These are phyloP conservation scores for Parasteatoda lunata DNA, from an alignment of 2,888 invertebrate genomes.

Conservation along the genomic window DNA sequence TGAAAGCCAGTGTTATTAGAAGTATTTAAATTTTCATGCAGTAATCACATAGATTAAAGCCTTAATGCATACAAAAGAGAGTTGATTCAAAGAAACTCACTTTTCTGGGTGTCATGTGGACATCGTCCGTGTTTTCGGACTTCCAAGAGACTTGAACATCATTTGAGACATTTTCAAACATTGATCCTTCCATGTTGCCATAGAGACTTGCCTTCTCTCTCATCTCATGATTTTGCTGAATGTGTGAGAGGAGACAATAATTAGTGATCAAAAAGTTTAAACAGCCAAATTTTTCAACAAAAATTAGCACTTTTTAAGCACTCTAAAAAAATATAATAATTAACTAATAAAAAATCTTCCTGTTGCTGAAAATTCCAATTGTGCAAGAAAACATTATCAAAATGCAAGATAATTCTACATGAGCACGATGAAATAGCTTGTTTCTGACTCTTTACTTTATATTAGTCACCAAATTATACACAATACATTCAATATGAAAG, in stretches of 20 bases:
- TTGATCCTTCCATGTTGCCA: neutral
- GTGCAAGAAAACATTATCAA: too few species aligned
- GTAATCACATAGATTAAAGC: neutral
- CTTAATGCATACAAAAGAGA: neutral
- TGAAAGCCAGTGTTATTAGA: neutral
- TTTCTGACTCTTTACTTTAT: too few species aligned
- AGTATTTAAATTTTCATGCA: neutral
- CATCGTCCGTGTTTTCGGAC: constrained; percentile 17
- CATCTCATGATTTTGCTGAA: constrained; percentile 79
- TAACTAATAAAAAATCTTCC: too few species aligned
- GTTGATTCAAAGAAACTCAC: too few species aligned
- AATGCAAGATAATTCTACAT: too few species aligned
- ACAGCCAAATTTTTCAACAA: neutral
- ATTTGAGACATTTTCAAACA: neutral
- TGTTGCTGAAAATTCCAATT: too few species aligned
- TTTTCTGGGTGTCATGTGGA: neutral
- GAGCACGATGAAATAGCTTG: too few species aligned
- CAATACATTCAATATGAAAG: too few species aligned
- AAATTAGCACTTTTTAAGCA: too few species aligned
- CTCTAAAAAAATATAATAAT: too few species aligned
- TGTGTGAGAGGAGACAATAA: constrained; percentile 24
- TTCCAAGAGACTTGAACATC: constrained; percentile 36
- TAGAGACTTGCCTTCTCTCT: neutral
- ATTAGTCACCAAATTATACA: too few species aligned
- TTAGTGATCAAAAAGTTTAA: neutral